These are phyloP conservation scores for Dromas ardeola DNA, from an alignment of 2,113 vertebrate species.

Conservation along the genomic window DNA sequence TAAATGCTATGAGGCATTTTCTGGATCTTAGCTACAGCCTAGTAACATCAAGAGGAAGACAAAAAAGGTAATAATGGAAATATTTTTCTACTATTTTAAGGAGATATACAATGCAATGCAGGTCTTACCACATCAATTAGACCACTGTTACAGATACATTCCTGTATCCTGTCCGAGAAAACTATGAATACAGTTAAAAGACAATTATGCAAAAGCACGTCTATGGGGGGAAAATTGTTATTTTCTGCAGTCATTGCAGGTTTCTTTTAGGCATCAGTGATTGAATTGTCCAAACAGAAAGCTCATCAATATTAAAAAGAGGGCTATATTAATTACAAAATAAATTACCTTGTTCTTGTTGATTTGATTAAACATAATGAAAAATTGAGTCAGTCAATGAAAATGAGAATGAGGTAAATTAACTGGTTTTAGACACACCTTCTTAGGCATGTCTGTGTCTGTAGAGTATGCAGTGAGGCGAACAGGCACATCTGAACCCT, in stretches of 20 bases:
- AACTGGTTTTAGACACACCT: not conserved
- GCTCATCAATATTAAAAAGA: conserved; percentile 21
- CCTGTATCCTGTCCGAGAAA: not conserved
- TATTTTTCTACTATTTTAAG: not conserved
- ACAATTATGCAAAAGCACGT: not conserved
- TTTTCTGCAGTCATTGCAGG: not conserved
- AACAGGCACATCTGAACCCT: not conserved
- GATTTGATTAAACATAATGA: conserved; percentile 37
- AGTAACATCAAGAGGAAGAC: not conserved
- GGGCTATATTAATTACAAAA: conserved; percentile 42
- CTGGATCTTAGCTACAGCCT: not conserved
- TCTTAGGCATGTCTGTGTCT: not conserved
- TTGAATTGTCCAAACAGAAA: not conserved
- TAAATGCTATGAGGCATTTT: not conserved
- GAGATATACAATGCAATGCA: not conserved
- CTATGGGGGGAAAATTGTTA: not conserved
- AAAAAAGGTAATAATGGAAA: not conserved
- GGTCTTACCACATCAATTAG: not conserved
- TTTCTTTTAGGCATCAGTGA: not conserved
- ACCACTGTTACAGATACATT: not conserved
- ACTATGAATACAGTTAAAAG: not conserved
- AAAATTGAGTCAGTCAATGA: not conserved
- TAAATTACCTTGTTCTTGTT: conserved; percentile 15
- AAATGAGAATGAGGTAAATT: not conserved
- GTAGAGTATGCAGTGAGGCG: not conserved